Evolutionary conservation across 2,797 vertebrate species (phyloP).

Genomic region (Malacoraja senta): DNA sequence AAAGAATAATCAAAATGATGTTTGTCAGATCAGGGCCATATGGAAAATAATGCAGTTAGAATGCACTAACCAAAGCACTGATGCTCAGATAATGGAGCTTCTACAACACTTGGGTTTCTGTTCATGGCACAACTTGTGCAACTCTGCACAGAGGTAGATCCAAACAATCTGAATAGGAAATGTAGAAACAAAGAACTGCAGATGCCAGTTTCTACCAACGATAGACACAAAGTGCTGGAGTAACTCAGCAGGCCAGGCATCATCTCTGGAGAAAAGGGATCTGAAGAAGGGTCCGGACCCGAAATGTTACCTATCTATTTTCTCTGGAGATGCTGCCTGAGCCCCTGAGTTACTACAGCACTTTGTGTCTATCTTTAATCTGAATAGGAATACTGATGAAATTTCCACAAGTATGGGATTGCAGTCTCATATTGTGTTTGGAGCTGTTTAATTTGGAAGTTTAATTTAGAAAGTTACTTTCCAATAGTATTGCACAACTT

Average conservation of each 20-base stretch:
- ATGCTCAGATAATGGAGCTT: not conserved
- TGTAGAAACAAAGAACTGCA: not conserved
- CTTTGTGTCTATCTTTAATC: too few species aligned
- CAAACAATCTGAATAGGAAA: not conserved
- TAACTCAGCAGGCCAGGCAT: too few species aligned
- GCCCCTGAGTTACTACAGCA: not conserved
- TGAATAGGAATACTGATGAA: too few species aligned
- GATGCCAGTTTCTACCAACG: too few species aligned
- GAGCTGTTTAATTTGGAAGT: not conserved
- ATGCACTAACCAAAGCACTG: not conserved
- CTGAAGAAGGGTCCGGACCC: too few species aligned
- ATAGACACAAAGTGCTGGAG: too few species aligned
- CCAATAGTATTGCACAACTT: not conserved
- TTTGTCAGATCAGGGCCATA: slow-evolving; percentile 4
- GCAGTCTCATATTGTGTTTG: not conserved
- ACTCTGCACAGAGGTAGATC: not conserved
- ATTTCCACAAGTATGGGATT: too few species aligned
- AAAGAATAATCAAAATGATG: slow-evolving; percentile 15
- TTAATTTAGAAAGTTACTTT: not conserved
- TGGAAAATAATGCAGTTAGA: not conserved
- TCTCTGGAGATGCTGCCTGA: too few species aligned
- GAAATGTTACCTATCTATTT: too few species aligned
- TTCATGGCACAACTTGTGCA: not conserved
- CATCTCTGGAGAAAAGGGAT: too few species aligned
- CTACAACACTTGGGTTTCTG: not conserved